Percentiles rank a stretch among this genome's conserved stretches.
These are phyloP conservation scores for Phacellophora camtschatica DNA, from an alignment of 30 jellyfish, hydroid and myxozoan genomes.

Conservation along the genomic window DNA sequence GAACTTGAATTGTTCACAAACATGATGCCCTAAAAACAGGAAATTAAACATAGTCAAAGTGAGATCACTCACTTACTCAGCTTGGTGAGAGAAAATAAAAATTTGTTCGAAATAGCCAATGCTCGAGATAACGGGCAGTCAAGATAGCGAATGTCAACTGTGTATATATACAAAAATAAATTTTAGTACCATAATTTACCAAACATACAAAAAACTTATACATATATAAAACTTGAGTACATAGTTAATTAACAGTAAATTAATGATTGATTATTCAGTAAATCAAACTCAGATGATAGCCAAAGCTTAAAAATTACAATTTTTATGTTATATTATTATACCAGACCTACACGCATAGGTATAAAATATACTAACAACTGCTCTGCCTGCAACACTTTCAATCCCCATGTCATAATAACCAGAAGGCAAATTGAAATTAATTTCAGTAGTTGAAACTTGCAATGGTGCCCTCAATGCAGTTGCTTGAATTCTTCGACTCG, in stretches of 20 bases:
- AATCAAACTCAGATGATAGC: not conserved
- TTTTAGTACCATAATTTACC: too few relatives aligned
- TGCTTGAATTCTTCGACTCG: constrained; percentile 86
- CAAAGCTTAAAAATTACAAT: not conserved
- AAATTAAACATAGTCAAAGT: too few relatives aligned
- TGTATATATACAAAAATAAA: too few relatives aligned
- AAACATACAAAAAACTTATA: too few relatives aligned
- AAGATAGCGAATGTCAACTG: too few relatives aligned
- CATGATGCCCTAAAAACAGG: constrained; percentile 73
- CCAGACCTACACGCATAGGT: not conserved
- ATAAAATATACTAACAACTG: constrained; percentile 17
- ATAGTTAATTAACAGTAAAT: too few relatives aligned
- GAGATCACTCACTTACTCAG: too few relatives aligned
- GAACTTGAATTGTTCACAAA: constrained; percentile 70
- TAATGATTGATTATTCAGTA: too few relatives aligned
- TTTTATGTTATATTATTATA: not conserved
- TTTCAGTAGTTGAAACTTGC: constrained; percentile 65
- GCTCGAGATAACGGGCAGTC: too few relatives aligned
- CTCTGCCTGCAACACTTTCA: constrained; percentile 83
- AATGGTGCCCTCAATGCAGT: constrained; percentile 92
- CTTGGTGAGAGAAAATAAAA: too few relatives aligned
- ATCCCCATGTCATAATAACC: constrained; percentile 89
- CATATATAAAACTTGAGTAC: too few relatives aligned
- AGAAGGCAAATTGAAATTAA: constrained; percentile 69
- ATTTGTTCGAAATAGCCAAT: too few relatives aligned